These are phyloP conservation scores for Takifugu ocellatus DNA, from an alignment of 2,797 vertebrate genomes.

Conservation along the genomic window DNA sequence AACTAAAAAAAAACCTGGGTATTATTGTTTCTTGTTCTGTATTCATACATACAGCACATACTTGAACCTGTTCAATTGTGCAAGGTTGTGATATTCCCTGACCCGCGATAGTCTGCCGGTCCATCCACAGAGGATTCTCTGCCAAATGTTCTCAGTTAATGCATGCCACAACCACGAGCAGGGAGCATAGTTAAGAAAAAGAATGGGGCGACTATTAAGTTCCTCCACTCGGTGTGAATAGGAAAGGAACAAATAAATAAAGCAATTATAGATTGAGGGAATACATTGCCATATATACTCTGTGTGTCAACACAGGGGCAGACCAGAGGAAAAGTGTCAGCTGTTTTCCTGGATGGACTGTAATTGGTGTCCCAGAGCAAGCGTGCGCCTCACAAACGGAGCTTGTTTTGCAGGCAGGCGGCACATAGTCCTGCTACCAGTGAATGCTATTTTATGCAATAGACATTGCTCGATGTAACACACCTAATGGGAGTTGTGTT, in stretches of 20 bases:
- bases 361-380: slow-evolving; percentile 68
- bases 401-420: slow-evolving; percentile 46
- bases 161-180: slow-evolving; percentile 25
- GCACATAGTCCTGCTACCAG: slow-evolving; percentile 36
- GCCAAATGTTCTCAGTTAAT: slow-evolving; percentile 8
- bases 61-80: slow-evolving; percentile 22
- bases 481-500: slow-evolving; percentile 34
- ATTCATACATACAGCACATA: slow-evolving; percentile 2
- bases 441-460: slow-evolving; percentile 47
- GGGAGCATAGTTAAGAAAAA: slow-evolving; percentile 27
- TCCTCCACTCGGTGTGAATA: slow-evolving; percentile 30
- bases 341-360: slow-evolving; percentile 46
- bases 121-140: not conserved
- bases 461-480: slow-evolving; percentile 42
- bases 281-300: slow-evolving; percentile 31
- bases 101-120: slow-evolving; percentile 11
- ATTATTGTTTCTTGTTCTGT: not conserved
- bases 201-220: slow-evolving; percentile 28
- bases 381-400: slow-evolving; percentile 31
- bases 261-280: slow-evolving; percentile 34
- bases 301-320: slow-evolving; percentile 55
- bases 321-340: slow-evolving; percentile 53
- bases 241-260: slow-evolving; percentile 31
- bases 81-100: slow-evolving; percentile 9
- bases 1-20: not conserved